Evolutionary conservation across 2,113 vertebrate species (phyloP).

Genomic region (Collichthys lucidus): DNA sequence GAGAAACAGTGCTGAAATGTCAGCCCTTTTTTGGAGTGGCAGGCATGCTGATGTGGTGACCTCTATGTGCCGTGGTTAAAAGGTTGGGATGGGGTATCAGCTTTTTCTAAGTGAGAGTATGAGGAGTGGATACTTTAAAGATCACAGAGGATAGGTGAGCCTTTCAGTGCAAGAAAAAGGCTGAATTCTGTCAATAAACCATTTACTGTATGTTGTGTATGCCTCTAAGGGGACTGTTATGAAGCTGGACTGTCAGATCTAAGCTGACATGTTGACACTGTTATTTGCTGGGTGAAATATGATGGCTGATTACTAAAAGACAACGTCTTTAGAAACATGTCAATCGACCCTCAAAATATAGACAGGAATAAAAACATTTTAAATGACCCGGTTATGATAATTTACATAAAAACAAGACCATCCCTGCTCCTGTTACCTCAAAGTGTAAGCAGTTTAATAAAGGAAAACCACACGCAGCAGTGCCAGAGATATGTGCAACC

Average conservation of each 20-base stretch:
- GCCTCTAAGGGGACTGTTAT: background rate
- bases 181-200: constrained; percentile 11
- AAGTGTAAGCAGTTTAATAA: constrained; percentile 55
- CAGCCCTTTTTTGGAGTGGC: constrained; percentile 62
- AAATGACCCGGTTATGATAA: background rate
- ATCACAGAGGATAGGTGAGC: constrained; percentile 21
- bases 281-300: background rate
- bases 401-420: constrained; percentile 15
- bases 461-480: constrained; percentile 60
- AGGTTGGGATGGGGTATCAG: constrained; percentile 62
- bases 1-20: constrained; percentile 71
- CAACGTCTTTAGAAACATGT: background rate
- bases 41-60: constrained; percentile 76
- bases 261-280: background rate
- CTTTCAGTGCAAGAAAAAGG: constrained; percentile 35
- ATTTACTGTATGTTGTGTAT: constrained; percentile 9
- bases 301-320: background rate
- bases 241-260: background rate
- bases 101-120: constrained; percentile 43
- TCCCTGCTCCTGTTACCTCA: constrained; percentile 16
- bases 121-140: constrained; percentile 56
- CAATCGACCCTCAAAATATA: background rate
- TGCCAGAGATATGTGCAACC: constrained; percentile 61
- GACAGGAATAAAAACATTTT: background rate
- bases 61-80: constrained; percentile 73